Evolutionary conservation across 2,888 invertebrate genomes (phyloP), one percentile per base, ranked within the genome.

Genomic region (Caenorhabditis sinica): DNA sequence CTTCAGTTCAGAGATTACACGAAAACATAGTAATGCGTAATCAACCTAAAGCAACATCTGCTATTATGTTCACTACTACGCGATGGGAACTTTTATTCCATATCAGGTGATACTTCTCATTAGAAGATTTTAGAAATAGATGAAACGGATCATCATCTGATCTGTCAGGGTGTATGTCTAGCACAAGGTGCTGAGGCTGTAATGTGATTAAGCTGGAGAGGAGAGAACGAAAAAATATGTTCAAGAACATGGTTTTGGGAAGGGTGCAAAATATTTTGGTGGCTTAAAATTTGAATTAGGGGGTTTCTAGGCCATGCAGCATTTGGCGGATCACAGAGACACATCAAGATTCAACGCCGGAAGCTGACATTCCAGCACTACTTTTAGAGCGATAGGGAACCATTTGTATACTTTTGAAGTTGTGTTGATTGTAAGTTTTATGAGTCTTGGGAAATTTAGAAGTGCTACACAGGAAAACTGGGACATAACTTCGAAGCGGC

Each of bases 21-120:
- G 33, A 53, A 73, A 51, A 65, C 43, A 74, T 23, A 49, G 58
- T 45, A 65, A 65, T 45, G 65, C 45, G 65, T 65, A 49, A 45
- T 65, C 65, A 65, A 45, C 43, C 43, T 20, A 40, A 20, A 61
- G 40, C 40, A 15, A 63, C 43, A 20, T 33, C 15, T 20, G 40
- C 15, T 69, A 60, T 45, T 51, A 23, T 51, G n/a, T n/a, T n/a
- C n/a, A 30, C 71, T n/a, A 43, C 40, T 28, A 60, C 28, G 23
- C 25, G n/a, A 65, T 53, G 40, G 65, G 43, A 74, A 53, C 61
- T 61, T 43, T 33, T 33, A 11, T 65, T 65, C 28, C 58, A 58
- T 51, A 8, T 40, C 40, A 11, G 40, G 58, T 75, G 66, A 66
- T 75, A n/a, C n/a, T n/a, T 43, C 40, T 66, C 58, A 75, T 75